These are phyloP conservation scores for Equus przewalskii DNA, from an alignment of 2,113 vertebrate species.

Conservation along the genomic window DNA sequence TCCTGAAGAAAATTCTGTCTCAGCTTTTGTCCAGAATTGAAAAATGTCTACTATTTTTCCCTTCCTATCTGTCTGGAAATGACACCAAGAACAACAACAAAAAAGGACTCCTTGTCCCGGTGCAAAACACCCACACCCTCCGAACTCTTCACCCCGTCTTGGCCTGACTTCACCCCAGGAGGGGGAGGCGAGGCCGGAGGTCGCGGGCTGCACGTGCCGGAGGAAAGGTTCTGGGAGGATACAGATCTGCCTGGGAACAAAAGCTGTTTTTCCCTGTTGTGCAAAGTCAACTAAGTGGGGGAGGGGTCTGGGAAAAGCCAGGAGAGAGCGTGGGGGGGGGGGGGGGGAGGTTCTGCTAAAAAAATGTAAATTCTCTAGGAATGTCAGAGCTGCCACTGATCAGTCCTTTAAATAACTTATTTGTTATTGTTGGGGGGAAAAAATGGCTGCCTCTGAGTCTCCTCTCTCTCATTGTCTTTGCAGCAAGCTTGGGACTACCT, in stretches of 20 bases:
- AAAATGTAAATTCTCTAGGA: neutral
- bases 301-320: neutral
- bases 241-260: constrained; percentile 55
- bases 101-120: constrained; percentile 72
- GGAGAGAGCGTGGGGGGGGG: neutral
- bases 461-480: neutral
- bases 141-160: constrained; percentile 51
- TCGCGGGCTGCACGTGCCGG: neutral
- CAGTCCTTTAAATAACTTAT: neutral
- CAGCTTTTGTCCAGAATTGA: neutral
- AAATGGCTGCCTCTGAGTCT: neutral
- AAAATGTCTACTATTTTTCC: constrained; percentile 70
- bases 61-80: constrained; percentile 76
- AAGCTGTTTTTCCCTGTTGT: neutral
- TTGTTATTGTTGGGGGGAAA: neutral
- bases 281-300: neutral
- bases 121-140: constrained; percentile 62
- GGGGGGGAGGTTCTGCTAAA: neutral
- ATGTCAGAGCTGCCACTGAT: neutral
- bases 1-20: neutral
- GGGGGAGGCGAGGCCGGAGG: neutral
- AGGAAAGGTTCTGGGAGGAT: constrained; percentile 7
- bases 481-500: neutral
- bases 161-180: constrained; percentile 64
- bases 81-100: constrained; percentile 47